Conservation (phyloP, 2,888 invertebrate genomes). For the Folsomia manolachei region DNA sequence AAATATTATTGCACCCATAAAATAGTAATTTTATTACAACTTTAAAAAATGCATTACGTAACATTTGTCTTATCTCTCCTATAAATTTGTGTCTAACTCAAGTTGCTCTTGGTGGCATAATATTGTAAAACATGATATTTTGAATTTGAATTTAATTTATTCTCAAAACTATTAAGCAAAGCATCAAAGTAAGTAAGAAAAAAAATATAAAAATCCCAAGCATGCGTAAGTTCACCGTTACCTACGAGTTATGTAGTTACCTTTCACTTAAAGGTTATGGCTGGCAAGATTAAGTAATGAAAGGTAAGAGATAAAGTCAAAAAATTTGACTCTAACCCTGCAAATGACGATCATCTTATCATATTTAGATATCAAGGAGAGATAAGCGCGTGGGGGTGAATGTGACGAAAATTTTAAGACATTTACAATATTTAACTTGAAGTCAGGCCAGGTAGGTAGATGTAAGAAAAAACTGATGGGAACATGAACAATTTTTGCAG, state of each 20-base stretch:
- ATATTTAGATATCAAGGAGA: background rate
- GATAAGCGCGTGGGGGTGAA: background rate
- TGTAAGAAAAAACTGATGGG: background rate
- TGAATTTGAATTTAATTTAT: background rate
- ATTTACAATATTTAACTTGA: background rate
- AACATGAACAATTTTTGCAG: background rate
- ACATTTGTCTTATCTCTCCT: background rate
- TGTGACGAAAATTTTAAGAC: background rate
- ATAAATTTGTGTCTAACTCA: background rate
- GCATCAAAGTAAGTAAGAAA: no score
- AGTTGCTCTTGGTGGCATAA: background rate
- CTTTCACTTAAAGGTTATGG: background rate
- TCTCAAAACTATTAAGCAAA: no score
- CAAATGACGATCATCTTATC: background rate
- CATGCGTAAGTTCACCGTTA: no score
- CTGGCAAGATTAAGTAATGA: background rate
- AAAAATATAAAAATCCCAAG: background rate
- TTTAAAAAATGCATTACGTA: no score
- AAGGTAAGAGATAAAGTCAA: background rate
- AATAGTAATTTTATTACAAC: no score
- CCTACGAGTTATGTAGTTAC: background rate
- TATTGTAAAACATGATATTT: background rate
- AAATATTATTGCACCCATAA: no score
- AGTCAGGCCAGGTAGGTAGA: no score
- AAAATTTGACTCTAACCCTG: no score